A percentile compares a stretch with the other conserved stretches of the same genome.
These are phyloP conservation scores for Trichomycterus rosablanca DNA, from an alignment of 2,113 vertebrate species.

Conservation along the genomic window DNA sequence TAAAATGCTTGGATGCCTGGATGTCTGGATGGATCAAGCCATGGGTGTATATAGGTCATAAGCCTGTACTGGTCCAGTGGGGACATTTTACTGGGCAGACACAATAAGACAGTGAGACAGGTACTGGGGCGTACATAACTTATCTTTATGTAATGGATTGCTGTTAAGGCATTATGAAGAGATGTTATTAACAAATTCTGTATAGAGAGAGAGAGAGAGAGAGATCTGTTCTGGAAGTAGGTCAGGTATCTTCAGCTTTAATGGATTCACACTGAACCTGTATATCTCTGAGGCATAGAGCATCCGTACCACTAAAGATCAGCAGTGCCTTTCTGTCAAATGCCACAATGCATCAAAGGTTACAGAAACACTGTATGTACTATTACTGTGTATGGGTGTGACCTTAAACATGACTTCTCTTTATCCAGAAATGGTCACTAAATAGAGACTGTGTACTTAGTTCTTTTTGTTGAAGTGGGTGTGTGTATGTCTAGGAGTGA, in stretches of 20 bases:
- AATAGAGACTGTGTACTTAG: neutral
- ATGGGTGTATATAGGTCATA: no score
- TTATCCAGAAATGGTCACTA: neutral
- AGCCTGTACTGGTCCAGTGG: no score
- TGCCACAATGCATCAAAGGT: conserved; percentile 3
- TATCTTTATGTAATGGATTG: conserved; percentile 17
- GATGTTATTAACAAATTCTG: conserved; percentile 22
- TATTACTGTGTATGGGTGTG: conserved; percentile 15
- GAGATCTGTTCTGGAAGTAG: conserved; percentile 34
- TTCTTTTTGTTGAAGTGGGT: neutral
- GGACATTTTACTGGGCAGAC: no score
- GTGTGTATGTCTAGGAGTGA: neutral
- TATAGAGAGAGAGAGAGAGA: neutral
- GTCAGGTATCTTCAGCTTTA: conserved; percentile 43
- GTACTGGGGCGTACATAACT: neutral
- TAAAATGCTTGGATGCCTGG: no score
- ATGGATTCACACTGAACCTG: conserved; percentile 40
- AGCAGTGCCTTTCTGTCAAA: conserved; percentile 15
- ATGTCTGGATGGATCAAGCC: no score
- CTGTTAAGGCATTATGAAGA: conserved; percentile 15
- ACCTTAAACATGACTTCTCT: conserved; percentile 23
- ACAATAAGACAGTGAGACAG: neutral
- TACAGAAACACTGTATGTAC: conserved; percentile 5
- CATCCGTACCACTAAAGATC: conserved; percentile 23
- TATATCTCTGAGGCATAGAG: conserved; percentile 24